Conservation (phyloP, 2,113 vertebrate genomes). For the Apteryx owenii region DNA sequence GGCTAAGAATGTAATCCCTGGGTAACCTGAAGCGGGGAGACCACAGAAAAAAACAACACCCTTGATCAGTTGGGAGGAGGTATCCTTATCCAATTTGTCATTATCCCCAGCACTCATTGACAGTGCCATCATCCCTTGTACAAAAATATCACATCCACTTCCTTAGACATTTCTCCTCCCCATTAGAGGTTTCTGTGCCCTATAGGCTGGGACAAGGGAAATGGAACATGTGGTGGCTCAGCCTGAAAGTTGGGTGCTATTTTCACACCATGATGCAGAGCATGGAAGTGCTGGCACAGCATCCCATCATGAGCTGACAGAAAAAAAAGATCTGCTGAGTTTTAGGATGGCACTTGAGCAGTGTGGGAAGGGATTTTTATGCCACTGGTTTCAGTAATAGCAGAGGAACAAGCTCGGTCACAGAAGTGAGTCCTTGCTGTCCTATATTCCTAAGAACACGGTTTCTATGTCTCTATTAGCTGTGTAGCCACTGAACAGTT, state of each 20-base stretch:
- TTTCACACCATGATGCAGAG: not conserved
- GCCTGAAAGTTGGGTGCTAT: not conserved
- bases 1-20: not conserved
- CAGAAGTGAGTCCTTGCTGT: not conserved
- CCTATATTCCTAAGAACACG: not conserved
- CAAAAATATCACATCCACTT: not conserved
- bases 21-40: not conserved
- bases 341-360: not conserved
- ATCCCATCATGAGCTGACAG: not conserved
- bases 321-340: not conserved
- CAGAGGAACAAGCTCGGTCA: not conserved
- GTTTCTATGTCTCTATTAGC: not conserved
- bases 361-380: not conserved
- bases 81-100: not conserved
- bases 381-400: not conserved
- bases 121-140: not conserved
- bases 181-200: not conserved
- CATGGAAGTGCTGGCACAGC: not conserved
- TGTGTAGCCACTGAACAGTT: not conserved
- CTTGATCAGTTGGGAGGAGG: not conserved
- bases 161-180: not conserved
- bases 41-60: not conserved
- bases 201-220: not conserved
- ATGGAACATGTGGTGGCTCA: not conserved
- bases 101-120: not conserved